phyloP scores from a whole-genome alignment of 2,797 vertebrate genomes.

The Pangasius macronema region DNA sequence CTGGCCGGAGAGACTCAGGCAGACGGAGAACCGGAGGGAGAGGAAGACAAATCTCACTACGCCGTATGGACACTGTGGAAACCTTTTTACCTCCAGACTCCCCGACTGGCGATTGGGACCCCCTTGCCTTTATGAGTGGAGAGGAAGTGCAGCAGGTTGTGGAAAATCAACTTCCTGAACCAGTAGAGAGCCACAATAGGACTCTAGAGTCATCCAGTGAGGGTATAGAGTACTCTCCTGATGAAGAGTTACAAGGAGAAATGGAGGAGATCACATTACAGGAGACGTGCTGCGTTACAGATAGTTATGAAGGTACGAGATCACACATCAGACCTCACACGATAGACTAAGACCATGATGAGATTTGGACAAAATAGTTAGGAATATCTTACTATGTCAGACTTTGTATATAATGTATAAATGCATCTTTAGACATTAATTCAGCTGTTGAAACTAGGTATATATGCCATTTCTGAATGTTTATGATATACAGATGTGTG shows the following conservation, averaged over 20 bases:
- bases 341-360: not conserved
- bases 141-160: constrained; percentile 66
- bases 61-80: constrained; percentile 77
- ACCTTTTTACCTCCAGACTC: constrained; percentile 72
- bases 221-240: constrained; percentile 59
- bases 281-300: constrained; percentile 48
- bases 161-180: constrained; percentile 50
- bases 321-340: not conserved
- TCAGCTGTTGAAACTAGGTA: not conserved
- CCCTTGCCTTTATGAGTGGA: constrained; percentile 59
- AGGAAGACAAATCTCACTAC: constrained; percentile 64
- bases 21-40: constrained; percentile 58
- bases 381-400: not conserved
- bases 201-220: constrained; percentile 62
- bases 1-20: constrained; percentile 49
- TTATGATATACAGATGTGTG: not conserved
- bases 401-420: not conserved
- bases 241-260: constrained; percentile 55
- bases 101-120: constrained; percentile 75
- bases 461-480: not conserved
- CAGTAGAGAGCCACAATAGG: constrained; percentile 54
- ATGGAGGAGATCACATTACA: constrained; percentile 50
- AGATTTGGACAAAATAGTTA: not conserved
- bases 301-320: constrained; percentile 64
- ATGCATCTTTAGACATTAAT: not conserved